A percentile compares a stretch with the other conserved stretches of the same genome.
Conservation (phyloP, 2,113 vertebrate genomes). For the Harpagus bidentatus region DNA sequence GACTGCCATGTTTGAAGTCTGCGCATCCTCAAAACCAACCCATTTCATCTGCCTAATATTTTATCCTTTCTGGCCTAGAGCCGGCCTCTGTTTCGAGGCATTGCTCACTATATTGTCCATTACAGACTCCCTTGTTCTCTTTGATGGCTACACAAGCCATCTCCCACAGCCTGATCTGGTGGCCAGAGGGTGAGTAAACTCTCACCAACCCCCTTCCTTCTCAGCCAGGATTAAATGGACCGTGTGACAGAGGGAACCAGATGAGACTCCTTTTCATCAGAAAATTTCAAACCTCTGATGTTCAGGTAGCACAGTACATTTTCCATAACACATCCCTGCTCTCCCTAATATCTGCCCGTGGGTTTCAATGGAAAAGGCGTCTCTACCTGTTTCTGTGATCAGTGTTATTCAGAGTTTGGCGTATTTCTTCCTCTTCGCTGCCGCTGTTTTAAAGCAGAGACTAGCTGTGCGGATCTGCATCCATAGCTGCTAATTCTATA, state of each 20-base stretch:
- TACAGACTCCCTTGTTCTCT: not conserved
- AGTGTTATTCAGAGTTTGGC: not conserved
- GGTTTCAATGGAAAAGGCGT: not conserved
- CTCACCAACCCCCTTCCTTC: not conserved
- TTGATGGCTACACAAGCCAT: not conserved
- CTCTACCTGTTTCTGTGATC: not conserved
- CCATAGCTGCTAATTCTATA: not conserved
- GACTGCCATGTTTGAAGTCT: not conserved
- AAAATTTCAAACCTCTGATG: slow-evolving; percentile 43
- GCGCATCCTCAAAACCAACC: not conserved
- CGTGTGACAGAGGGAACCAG: slow-evolving; percentile 23
- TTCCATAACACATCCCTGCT: not conserved
- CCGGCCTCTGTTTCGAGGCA: not conserved
- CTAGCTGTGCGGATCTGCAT: not conserved
- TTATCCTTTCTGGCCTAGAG: not conserved
- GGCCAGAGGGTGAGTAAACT: not conserved
- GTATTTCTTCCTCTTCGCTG: not conserved
- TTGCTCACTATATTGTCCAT: not conserved
- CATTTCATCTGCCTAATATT: not conserved
- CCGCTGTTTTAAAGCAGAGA: slow-evolving; percentile 8
- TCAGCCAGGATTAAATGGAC: slow-evolving; percentile 6
- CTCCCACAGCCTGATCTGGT: slow-evolving; percentile 2
- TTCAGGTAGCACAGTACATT: slow-evolving; percentile 8
- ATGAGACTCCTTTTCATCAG: slow-evolving; percentile 31
- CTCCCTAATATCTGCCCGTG: not conserved